Base-by-base conservation (phyloP, 2,888 invertebrate species). In the Allolobophora icterica region DNA sequence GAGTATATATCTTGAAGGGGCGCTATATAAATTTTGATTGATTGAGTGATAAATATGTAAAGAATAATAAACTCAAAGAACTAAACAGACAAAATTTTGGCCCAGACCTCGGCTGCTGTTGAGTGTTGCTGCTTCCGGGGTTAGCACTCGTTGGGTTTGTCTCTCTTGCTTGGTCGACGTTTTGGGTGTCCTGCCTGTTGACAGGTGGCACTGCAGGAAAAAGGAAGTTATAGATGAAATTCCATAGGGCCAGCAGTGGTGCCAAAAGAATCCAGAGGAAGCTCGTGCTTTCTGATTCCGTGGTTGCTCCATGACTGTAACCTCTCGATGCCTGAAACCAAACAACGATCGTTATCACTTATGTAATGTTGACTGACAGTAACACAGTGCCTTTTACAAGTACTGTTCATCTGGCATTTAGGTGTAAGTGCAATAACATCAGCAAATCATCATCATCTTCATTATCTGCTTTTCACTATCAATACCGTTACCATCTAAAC, bases 211-310 rank as follows among this genome's bases (percentile, higher is more conserved):
- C 38, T 38, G 87, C 35, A n/a, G 87, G 87, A 87, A 94, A 94
- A 91, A 96, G 94, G 91, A 96, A 95, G 38, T 95, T 95, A 93
- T 95, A 95, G 58, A 97, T 92, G 93, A 96, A 96, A 91, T 96
- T 96, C 94, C 97, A 95, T 45, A 97, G 95, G 84, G 92, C 96
- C 21, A 97, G 94, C 13, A 97, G 95, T 0, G 97, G 96, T 11
- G 97, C 95, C 38, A 97, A 94, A 4, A 97, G 93, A 0, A 96
- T 95, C 94, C 97, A 96, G 93, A 97, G 94, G 24, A 97, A 94
- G 84, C 96, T 90, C 35, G 34, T 87, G 34, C 87, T 24, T 6
- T 34, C 38, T 35, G 87, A 33, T 34, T 87, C 35, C 6, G 35
- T 24, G 19, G 34, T 33, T 21, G 87, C 38, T 24, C 11, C 8